Evolutionary conservation across 2,888 invertebrate species (phyloP), one percentile per base, ranked within the genome.

Genomic region (Ernsta delagoae): DNA sequence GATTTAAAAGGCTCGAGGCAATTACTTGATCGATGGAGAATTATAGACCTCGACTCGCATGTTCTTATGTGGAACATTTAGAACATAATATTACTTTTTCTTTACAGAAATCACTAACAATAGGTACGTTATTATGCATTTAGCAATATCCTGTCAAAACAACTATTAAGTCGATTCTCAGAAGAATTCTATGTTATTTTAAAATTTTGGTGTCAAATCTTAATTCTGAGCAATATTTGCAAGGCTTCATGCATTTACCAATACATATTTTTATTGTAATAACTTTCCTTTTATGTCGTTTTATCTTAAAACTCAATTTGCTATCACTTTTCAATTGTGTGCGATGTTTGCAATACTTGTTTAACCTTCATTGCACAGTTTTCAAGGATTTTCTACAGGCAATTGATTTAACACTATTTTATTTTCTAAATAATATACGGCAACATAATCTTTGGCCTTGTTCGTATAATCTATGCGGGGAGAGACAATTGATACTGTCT

Each of bases 1-100:
- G 76, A 73, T 77, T 74, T 72, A 77, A 78, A 80, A 79, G 81
- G 80, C 73, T 57, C 11, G 73, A 75, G 70, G 75, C 81, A 79
- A 86, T 87, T 85, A 78, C 78, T 71, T 70, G 66, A 72, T 70
- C 64, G 70, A 72, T 57, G 63, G 16, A 41, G 57, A 62, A 68
- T 68, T 68, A 62, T 56, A 50, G 61, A 61, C 36, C 36, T 41
- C 61, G 9, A 45, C 50, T 53, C 36, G 39, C 43, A 43, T 41
- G 57, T 57, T 41, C 45, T 57, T 53, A 24, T 67, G 48, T 48
- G 31, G 41, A 56, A 43, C 31, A 9, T 56, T 64, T 56, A 56
- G 57, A 36, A 5, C 16, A n/a, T 57, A 31, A 31, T 31, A 31
- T 31, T 24, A 24, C 24, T 24, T 24, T 24, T 24, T 24, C 24